phyloP scores from a whole-genome alignment of 1,140 invertebrate species.

The Drosophila fuyamai region DNA sequence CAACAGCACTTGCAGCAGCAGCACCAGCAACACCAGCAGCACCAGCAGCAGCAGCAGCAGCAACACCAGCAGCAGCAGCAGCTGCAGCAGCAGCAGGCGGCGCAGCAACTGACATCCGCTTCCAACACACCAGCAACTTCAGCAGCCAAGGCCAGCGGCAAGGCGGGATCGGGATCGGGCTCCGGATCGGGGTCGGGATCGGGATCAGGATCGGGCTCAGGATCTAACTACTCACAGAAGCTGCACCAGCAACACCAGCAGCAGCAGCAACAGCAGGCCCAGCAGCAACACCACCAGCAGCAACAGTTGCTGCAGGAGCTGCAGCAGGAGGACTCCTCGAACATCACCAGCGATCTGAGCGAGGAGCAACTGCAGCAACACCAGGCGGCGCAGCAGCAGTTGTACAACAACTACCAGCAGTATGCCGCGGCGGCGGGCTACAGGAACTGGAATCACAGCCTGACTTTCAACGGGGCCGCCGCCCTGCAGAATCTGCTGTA shows the following conservation, averaged over 20 bases:
- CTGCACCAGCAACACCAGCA: conserved; percentile 62
- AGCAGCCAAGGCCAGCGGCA: conserved; percentile 62
- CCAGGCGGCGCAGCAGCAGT: conserved; percentile 71
- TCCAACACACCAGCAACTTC: conserved; percentile 53
- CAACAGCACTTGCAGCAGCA: conserved; percentile 71
- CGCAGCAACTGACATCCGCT: conserved; percentile 82
- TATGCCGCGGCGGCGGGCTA: conserved; percentile 79
- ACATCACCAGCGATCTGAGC: conserved; percentile 81
- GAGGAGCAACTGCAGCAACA: conserved; percentile 82
- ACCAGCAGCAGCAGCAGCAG: conserved; percentile 53
- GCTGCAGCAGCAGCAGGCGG: conserved; percentile 64
- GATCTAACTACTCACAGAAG: conserved; percentile 65
- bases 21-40: conserved; percentile 68
- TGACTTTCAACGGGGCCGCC: conserved; percentile 78
- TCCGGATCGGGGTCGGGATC: conserved; percentile 25
- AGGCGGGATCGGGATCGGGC: conserved; percentile 56
- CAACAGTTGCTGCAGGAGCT: conserved; percentile 72
- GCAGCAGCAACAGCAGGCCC: conserved; percentile 64
- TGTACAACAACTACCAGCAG: conserved; percentile 82
- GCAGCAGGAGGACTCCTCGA: conserved; percentile 79
- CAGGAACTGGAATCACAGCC: conserved; percentile 80
- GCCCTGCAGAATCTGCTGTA: conserved; percentile 81
- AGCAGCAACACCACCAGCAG: conserved; percentile 64
- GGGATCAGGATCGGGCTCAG: conserved; percentile 27
- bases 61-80: conserved; percentile 65